Conservation (phyloP, 2,888 invertebrate species). For the Orthosia cruda region DNA sequence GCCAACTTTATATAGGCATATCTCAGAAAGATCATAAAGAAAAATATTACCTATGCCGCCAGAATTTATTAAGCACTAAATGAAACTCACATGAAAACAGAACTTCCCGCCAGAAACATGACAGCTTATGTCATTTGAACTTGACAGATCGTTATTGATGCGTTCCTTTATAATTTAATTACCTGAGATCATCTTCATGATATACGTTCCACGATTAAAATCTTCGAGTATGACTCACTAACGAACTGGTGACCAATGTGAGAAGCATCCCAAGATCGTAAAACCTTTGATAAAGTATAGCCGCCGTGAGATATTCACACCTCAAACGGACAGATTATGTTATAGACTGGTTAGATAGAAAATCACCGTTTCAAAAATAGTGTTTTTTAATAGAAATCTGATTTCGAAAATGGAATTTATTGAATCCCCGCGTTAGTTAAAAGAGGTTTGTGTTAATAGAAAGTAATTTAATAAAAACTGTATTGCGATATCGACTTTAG, state of each 20-base stretch:
- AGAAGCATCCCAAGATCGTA: conserved; percentile 60
- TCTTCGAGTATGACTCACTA: conserved; percentile 63
- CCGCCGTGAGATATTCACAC: conserved; percentile 55
- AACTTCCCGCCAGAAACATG: conserved; percentile 47
- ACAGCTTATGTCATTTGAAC: conserved; percentile 57
- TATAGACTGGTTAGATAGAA: conserved; percentile 46
- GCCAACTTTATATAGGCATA: background rate
- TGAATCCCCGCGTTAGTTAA: conserved; percentile 9
- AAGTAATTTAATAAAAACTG: conserved; percentile 29
- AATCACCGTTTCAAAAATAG: conserved; percentile 41
- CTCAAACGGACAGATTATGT: conserved; percentile 51
- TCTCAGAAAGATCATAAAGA: conserved; percentile 17
- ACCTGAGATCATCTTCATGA: conserved; percentile 48
- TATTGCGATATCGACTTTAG: conserved; percentile 15
- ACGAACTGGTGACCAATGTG: conserved; percentile 57
- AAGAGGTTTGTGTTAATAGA: conserved; percentile 28
- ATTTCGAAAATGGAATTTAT: conserved; percentile 36
- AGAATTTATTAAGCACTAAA: conserved; percentile 35
- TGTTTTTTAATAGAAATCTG: conserved; percentile 21
- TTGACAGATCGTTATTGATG: conserved; percentile 58
- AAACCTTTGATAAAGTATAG: conserved; percentile 53
- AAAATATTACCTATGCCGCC: conserved; percentile 25
- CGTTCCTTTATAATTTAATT: conserved; percentile 60
- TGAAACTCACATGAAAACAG: conserved; percentile 15
- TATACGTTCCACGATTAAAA: conserved; percentile 60